Base-by-base conservation (phyloP, 2,797 vertebrate species). In the Arctocebus calabarensis region DNA sequence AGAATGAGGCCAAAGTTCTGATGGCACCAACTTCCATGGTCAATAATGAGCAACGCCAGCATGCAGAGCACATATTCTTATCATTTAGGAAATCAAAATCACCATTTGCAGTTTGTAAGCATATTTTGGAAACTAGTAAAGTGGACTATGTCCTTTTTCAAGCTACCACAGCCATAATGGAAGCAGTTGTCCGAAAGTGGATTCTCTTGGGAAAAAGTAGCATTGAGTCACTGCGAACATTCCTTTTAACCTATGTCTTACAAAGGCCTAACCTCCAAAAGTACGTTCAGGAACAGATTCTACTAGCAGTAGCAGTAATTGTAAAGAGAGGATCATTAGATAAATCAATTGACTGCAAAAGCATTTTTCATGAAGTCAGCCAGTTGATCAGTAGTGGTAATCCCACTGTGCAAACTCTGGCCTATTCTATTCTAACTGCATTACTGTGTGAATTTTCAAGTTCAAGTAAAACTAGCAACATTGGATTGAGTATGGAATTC, bases 11-110 rank as follows among this genome's bases (percentile, higher is more conserved):
- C 99, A 99, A 99, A 99, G 99, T 99, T 99, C 99, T 99, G 98
- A 99, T 99, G 99, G 99, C 99, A 98, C 99, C 99, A 97, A 99
- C 99, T 94, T 99, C 99, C 98, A 99, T 99, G 99, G 99, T 99
- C 98, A 99, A 98, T 98, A 99, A 99, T 94, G 99, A 99, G 84
- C 99, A 99, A 98, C 99, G 99, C 83, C 99, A 99, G 97, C 99
- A 99, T 68, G 99, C 99, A 71, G 99, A 99, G 97, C 99, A 99
- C 97, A 99, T 99, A 96, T 99, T 99, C 98, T 99, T 99, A 97
- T 99, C 99, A 91, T 99, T 99, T 98, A 99, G 99, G 98, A 99
- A 99, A 98, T 99, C 99, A 91, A 99, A 99, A 96, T 99, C 99
- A 6, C 99, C 99, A n/a, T 99, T 99, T 98, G 99, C 99, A 88